Evolutionary conservation across 2,797 vertebrate species (phyloP).

Genomic region (Enoplosus armatus): DNA sequence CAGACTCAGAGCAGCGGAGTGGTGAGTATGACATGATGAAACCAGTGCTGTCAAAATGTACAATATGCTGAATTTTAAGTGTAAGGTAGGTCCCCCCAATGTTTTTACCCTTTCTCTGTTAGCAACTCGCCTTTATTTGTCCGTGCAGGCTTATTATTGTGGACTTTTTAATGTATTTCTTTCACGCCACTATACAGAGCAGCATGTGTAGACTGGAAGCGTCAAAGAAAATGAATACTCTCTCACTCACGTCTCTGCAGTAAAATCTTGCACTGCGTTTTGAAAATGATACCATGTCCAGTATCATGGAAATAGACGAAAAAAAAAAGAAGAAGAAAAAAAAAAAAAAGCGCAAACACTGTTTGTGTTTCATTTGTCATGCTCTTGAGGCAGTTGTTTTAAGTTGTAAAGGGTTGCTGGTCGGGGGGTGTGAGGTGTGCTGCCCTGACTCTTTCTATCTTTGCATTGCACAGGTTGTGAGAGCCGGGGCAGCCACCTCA

Average conservation of each 20-base stretch:
- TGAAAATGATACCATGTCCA: neutral
- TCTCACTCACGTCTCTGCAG: neutral
- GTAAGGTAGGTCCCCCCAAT: neutral
- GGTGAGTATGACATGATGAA: neutral
- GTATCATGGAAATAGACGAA: neutral
- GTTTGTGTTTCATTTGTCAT: constrained; percentile 42
- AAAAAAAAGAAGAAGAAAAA: no score
- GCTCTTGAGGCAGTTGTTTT: constrained; percentile 34
- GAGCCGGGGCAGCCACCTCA: constrained; percentile 85
- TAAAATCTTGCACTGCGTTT: neutral
- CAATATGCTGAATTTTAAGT: neutral
- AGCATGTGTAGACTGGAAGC: neutral
- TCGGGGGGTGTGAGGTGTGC: constrained; percentile 82
- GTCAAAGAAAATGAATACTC: neutral
- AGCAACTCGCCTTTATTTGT: neutral
- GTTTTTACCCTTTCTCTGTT: neutral
- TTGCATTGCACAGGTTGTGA: constrained; percentile 91
- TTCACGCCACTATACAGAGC: no score
- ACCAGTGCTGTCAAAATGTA: neutral
- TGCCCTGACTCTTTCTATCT: constrained; percentile 90
- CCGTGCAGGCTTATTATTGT: neutral
- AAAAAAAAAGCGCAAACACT: neutral
- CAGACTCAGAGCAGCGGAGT: neutral
- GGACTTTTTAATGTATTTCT: neutral
- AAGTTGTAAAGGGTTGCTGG: constrained; percentile 59